Conservation (phyloP, 2,888 invertebrate species). For the Metalampra italica region DNA sequence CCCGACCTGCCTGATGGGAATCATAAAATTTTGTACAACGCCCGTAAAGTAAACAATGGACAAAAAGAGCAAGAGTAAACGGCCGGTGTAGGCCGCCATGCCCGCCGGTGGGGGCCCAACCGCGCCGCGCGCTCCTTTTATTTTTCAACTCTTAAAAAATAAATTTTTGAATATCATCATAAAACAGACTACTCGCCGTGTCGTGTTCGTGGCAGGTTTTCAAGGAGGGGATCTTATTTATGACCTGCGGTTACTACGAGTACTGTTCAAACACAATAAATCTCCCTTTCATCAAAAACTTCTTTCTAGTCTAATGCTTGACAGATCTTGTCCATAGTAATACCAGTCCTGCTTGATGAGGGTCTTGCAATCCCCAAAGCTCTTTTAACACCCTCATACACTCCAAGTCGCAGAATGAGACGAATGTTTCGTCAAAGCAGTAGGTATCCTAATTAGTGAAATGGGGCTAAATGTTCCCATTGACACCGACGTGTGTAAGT, state of each 20-base stretch:
- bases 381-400: no score
- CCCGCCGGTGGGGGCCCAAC: conserved; percentile 51
- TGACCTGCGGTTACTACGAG: conserved; percentile 9
- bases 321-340: no score
- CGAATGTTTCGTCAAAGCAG: no score
- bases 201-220: neutral
- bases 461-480: neutral
- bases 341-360: no score
- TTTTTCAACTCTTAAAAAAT: conserved; percentile 41
- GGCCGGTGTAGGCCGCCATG: conserved; percentile 41
- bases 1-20: conserved; percentile 58
- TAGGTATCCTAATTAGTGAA: no score
- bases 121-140: conserved; percentile 34
- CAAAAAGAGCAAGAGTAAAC: conserved; percentile 61
- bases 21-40: conserved; percentile 69
- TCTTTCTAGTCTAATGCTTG: no score
- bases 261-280: neutral
- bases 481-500: neutral
- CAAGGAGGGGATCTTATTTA: conserved; percentile 10
- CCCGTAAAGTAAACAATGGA: conserved; percentile 74
- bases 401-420: no score
- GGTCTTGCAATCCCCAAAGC: no score
- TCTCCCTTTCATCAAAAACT: neutral
- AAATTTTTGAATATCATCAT: conserved; percentile 31
- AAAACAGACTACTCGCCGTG: neutral